Percentiles rank a stretch among this genome's conserved stretches.
phyloP scores from a whole-genome alignment of 64 coral and sea anemone genomes.

The Platygyra sinensis region DNA sequence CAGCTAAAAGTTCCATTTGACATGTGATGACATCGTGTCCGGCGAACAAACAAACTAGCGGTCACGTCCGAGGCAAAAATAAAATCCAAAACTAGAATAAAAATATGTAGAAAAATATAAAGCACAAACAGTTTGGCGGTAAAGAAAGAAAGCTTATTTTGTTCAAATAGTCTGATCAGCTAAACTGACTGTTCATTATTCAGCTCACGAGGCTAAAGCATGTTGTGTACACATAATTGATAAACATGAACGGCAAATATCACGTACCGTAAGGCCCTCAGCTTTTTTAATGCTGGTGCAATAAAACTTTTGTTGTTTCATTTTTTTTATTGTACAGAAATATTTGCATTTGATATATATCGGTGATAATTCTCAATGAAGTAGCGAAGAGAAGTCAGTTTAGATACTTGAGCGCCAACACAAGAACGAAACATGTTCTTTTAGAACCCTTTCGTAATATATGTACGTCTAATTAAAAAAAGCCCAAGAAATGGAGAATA shows the following conservation, averaged over 20 bases:
- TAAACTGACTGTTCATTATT: neutral
- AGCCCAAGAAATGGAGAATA: too few relatives aligned
- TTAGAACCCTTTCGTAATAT: too few relatives aligned
- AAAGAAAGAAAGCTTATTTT: neutral
- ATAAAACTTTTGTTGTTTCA: neutral
- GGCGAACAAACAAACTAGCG: neutral
- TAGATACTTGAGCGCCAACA: too few relatives aligned
- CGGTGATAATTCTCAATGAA: too few relatives aligned
- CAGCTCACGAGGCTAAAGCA: neutral
- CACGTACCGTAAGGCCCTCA: neutral
- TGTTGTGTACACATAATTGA: neutral
- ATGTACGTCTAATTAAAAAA: too few relatives aligned
- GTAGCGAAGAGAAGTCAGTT: too few relatives aligned
- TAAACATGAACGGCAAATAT: neutral
- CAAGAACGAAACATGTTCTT: too few relatives aligned
- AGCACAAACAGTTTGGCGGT: neutral
- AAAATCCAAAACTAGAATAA: neutral
- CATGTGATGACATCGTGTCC: conserved; percentile 17
- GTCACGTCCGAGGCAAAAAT: conserved; percentile 23
- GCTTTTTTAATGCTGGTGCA: neutral
- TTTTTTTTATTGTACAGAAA: too few relatives aligned
- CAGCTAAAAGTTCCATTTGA: neutral
- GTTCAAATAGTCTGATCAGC: neutral
- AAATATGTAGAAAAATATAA: neutral
- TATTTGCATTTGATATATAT: too few relatives aligned